phyloP scores from a whole-genome alignment of 2,113 vertebrate genomes.

The Salvelinus alpinus region DNA sequence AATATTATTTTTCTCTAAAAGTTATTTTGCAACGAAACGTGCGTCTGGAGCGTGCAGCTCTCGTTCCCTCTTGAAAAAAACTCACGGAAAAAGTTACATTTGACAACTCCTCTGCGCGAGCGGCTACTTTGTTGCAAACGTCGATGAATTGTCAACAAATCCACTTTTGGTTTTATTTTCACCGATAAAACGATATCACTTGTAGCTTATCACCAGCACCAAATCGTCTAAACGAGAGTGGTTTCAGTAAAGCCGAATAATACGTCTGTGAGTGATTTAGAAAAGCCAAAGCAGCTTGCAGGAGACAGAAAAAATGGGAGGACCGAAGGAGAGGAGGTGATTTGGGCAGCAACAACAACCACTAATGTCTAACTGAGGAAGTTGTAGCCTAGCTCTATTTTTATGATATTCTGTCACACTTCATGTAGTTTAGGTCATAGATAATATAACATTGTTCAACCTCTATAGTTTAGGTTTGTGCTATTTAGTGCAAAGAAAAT shows the following conservation, averaged over 20 bases:
- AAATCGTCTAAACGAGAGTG: neutral
- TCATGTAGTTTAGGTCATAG: no score
- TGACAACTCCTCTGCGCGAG: neutral
- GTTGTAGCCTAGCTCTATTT: no score
- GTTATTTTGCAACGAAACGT: neutral
- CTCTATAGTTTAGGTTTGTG: no score
- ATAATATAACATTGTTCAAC: no score
- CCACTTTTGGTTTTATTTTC: neutral
- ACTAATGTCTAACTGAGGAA: neutral
- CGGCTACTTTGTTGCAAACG: neutral
- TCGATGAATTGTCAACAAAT: neutral
- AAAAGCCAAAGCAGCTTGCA: neutral
- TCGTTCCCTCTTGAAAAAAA: neutral
- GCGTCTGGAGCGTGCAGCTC: conserved; percentile 37
- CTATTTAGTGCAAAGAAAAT: no score
- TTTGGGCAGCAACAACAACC: conserved; percentile 6
- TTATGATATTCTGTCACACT: no score
- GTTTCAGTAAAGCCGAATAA: neutral
- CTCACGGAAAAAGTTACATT: neutral
- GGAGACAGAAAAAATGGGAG: conserved; percentile 22
- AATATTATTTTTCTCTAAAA: neutral
- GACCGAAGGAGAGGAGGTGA: neutral
- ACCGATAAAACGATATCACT: no score
- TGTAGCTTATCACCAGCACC: no score
- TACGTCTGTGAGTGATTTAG: neutral